These are phyloP conservation scores for Epinotia brunnichana DNA, from an alignment of 2,888 invertebrate species.

Conservation along the genomic window DNA sequence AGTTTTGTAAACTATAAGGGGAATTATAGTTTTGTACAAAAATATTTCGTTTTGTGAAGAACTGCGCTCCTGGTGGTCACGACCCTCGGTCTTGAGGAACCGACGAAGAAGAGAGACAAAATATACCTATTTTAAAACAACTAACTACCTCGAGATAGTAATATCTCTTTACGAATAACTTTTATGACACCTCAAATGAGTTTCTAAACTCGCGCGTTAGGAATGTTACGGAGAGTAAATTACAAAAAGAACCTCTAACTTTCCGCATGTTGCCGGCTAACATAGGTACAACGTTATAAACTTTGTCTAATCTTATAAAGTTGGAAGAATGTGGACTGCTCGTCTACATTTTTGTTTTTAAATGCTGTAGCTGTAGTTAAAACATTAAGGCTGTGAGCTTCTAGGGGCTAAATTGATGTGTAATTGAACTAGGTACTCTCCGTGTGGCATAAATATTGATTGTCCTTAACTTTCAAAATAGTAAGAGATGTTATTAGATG, in stretches of 20 bases:
- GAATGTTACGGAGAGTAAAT: conserved; percentile 1
- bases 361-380: not conserved
- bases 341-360: not conserved
- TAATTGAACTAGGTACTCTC: not conserved
- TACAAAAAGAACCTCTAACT: conserved; percentile 9
- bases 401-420: not conserved
- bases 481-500: too few relatives aligned
- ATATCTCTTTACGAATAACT: not conserved
- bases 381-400: not conserved
- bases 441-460: too few relatives aligned
- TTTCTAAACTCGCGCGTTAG: not conserved
- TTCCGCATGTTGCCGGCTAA: conserved; percentile 11
- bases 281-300: conserved; percentile 1
- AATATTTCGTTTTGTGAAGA: too few relatives aligned
- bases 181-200: conserved; percentile 2
- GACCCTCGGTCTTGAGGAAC: too few relatives aligned
- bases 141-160: not conserved
- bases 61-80: too few relatives aligned
- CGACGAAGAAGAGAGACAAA: too few relatives aligned
- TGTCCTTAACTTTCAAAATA: too few relatives aligned
- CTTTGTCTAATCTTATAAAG: conserved; percentile 5
- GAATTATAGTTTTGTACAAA: too few relatives aligned
- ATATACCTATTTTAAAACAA: not conserved
- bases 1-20: too few relatives aligned
- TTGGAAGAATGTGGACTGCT: conserved; percentile 9